Base-by-base conservation (phyloP, 1,140 invertebrate genomes). In the Mesaphorura yosii region DNA sequence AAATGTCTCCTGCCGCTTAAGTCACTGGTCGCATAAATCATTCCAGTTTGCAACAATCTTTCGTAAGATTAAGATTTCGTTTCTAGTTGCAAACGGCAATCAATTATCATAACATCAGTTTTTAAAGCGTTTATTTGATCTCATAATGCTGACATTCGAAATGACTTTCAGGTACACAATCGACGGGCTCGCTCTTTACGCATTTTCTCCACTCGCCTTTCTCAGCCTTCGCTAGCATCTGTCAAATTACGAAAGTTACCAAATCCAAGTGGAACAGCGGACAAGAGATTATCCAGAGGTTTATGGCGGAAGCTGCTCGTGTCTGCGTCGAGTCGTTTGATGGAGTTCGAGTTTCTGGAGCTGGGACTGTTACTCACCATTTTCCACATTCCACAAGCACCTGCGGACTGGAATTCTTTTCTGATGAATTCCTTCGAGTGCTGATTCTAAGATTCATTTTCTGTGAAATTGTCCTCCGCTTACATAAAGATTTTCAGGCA, bases 121-220 rank as follows among this genome's bases (percentile, higher is more conserved):
- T n/a, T n/a, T n/a, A n/a, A n/a, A n/a, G n/a, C n/a, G n/a, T n/a
- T n/a, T n/a, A 42, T 51, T 44, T n/a, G 7, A 10, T 25, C 37
- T 22, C 40, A 40, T 26, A 38, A 41, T 47, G 25, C 25, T 54
- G 26, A 26, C 12, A 4, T 48, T 27, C 10, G 10, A 26, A 47
- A 55, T 53, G 62, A 65, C 68, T 73, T 63, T 47, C 77, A 83
- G 90, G 93, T 72, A 80, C 88, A 63, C 82, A 88, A 66, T 83
- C 87, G 67, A 87, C 90, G 66, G 93, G 93, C 41, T 92, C 83
- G 65, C 73, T 97, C 52, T 94, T 96, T 71, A 95, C 91, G 25
- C 73, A 96, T 63, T 97, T 95, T 74, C 78, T 97, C 50, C 89
- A 95, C 71, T 88, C 85, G 65, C 91, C 92, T 31, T 73, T 96